Evolutionary conservation across 2,888 invertebrate species (phyloP), one percentile per base, ranked within the genome.

Genomic region (Apodemia mormo): DNA sequence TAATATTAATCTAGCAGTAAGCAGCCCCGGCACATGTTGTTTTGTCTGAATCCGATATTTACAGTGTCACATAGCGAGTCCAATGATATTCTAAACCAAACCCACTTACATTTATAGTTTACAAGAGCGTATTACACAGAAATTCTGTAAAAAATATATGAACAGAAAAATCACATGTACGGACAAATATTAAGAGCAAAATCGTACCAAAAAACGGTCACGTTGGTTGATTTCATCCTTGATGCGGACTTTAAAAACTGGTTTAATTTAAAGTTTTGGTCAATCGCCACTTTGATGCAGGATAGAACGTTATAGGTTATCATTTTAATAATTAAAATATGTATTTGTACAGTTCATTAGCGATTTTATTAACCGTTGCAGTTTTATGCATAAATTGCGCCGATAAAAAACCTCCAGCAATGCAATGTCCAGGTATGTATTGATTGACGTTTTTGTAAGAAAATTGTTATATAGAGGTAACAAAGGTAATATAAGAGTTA

Each of bases 351-450:
- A 72, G 74, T 33, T 71, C 74, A 68, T 56, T 74, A 49, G 61
- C 72, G 58, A 61, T 78, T 58, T 67, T 74, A 49, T 33, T 75
- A 67, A 72, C 72, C 6, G 65, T 78, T 12, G 67, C 71, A n/a
- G 61, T 74, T 37, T 49, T 67, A 3, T n/a, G 40, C 33, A 73
- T 75, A 67, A 74, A 70, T 68, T 67, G 76, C 56, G 72, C 71
- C n/a, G 65, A 68, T 8, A 29, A 9, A 22, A 56, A n/a, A 56
- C n/a, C 56, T 22, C 56, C 56, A 22, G 4, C 56, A 29, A 2
- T 8, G 8, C 56, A 56, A 22, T 56, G 56, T 22, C 22, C 56
- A 56, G 56, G 56, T 56, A 56, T 29, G 45, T 45, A 12, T 45
- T 45, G 45, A 1, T 9, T 43, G 43, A 43, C 14, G n/a, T 52